Evolutionary conservation across 2,888 invertebrate genomes (phyloP), one percentile per base, ranked within the genome.

Genomic region (Sympetrum striolatum): DNA sequence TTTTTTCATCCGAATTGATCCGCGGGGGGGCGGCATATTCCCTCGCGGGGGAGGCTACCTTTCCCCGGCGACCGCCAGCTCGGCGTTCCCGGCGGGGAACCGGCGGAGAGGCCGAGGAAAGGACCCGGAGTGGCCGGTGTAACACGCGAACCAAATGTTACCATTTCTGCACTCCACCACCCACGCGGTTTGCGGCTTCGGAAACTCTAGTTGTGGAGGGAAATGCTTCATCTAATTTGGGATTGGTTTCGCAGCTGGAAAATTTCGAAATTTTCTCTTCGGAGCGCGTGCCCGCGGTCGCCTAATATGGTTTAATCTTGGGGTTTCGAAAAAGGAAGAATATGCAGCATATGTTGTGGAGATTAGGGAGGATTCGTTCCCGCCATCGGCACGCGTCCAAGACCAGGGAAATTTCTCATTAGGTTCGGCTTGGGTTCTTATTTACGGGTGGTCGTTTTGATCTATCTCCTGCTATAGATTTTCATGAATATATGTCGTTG

Each of bases 51-150:
- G 60, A 18, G 15, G 82, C 35, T 39, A n/a, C 18, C 31, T 31
- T 25, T n/a, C n/a, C 58, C 60, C 86, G 60, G 60, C 22, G 64
- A 60, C 35, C 86, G 86, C 86, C 31, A 53, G 58, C 86, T 15
- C 37, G 60, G 6, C 12, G 58, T 53, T 35, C 86, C 58, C 86
- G 86, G 86, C 86, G 60, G 86, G 86, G 86, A 60, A 86, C 86
- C 86, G 64, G n/a, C 35, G 60, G 58, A 60, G 14, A 8, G 35
- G 86, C 86, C 86, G 60, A 37, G 35, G 37, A 60, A 37, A 31
- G 37, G 58, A 37, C 10, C 22, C 37, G 58, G 35, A 60, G 22
- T 60, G 86, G 12, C 37, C 86, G 58, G 86, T 60, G 37, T 25
- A 73, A 31, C 25, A 31, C 73, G 73, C 73, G 25, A 31, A 64